Percentiles rank a stretch among this genome's conserved stretches.
phyloP scores from a whole-genome alignment of 2,113 vertebrate genomes.

The Nothocercus julius region DNA sequence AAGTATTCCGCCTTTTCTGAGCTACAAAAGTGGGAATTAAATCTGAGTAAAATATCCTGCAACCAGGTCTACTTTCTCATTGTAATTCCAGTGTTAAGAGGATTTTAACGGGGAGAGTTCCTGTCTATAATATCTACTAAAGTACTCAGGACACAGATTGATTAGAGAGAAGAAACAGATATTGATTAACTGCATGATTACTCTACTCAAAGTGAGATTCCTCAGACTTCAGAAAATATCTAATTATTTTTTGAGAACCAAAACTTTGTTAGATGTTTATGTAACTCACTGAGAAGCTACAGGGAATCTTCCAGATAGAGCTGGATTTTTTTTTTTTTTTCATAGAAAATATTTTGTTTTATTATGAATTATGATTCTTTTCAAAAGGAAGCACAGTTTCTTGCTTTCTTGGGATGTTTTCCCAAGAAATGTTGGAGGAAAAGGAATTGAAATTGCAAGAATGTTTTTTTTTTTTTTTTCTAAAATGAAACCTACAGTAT shows the following conservation, averaged over 20 bases:
- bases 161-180: not conserved
- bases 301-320: not conserved
- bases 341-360: not conserved
- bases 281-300: not conserved
- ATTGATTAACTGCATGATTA: conserved; percentile 15
- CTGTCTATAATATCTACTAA: not conserved
- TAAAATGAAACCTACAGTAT: not conserved
- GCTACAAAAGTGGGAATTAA: not conserved
- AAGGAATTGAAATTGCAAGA: not conserved
- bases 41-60: not conserved
- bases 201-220: not conserved
- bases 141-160: not conserved
- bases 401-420: not conserved
- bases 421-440: not conserved
- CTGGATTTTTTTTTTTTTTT: not conserved
- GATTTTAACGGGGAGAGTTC: not conserved
- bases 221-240: not conserved
- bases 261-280: not conserved
- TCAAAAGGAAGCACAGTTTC: not conserved
- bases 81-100: not conserved
- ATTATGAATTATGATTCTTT: not conserved
- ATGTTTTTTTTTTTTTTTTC: not conserved
- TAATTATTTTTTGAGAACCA: not conserved
- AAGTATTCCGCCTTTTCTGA: not conserved
- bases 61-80: not conserved